Evolutionary conservation across 2,888 invertebrate genomes (phyloP), one percentile per base, ranked within the genome.

Genomic region (Mesopsocus fuscifrons): DNA sequence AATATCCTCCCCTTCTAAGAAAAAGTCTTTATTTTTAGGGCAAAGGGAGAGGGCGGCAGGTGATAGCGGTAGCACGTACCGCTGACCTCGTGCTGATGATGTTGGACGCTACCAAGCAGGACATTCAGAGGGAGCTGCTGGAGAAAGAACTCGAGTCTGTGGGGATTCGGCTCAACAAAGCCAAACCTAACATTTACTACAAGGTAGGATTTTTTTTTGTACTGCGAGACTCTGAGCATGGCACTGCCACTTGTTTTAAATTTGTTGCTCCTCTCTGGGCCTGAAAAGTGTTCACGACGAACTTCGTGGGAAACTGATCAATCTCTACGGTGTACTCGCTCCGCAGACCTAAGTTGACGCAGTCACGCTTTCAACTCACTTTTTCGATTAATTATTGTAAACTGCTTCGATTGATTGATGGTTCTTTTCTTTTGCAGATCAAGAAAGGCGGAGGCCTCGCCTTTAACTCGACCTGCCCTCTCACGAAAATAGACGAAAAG

Each of bases 61-160:
- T 98, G 8, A 98, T 99, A 59, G 95, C 98, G 11, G 98, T 99
- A 6, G 98, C 97, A 0, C 71, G 98, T 54, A 98, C 98, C 3
- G 91, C 97, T 0, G 98, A 98, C 64, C 66, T 98, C 52, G 91
- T 98, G 30, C 68, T 99, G 20, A 98, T 99, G 87, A 98, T 98
- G 97, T 63, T 98, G 59, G 98, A 99, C 59, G 97, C 98, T 0
- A 92, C 94, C 0, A 99, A 99, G 63, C 91, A 92, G 43, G 94
- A 95, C 57, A 85, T 92, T 33, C 98, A 98, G 60, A 74, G 88
- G 47, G 76, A 80, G 48, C 66, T 95, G 44, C 66, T 99, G 21
- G 97, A 97, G 60, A 78, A 72, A 48, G 98, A 99, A 61, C 69
- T 98, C 59, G 98, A 99, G 66, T 83, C 87, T 54, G 97, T 99